Evolutionary conservation across 2,888 invertebrate species (phyloP).

Genomic region (Deladenus siricidicola): DNA sequence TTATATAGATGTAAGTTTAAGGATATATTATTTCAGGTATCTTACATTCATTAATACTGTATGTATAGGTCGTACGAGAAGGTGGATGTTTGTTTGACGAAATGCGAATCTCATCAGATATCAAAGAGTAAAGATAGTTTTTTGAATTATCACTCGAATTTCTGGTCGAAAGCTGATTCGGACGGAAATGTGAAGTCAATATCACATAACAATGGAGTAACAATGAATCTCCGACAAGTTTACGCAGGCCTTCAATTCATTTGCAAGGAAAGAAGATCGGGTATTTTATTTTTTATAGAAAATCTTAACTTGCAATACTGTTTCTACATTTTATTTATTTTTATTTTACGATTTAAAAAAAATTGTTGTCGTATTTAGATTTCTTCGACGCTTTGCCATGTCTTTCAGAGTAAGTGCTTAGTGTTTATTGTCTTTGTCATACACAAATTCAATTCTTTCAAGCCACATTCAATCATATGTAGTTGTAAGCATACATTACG

Average conservation of each 20-base stretch:
- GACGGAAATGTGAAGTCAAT: background rate
- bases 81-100: slow-evolving; percentile 28
- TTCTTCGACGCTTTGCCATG: slow-evolving; percentile 29
- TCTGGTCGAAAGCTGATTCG: background rate
- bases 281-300: too few relatives aligned
- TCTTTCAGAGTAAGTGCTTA: slow-evolving; percentile 26
- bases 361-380: slow-evolving; percentile 20
- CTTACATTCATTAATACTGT: slow-evolving; percentile 1
- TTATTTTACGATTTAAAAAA: too few relatives aligned
- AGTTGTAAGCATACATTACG: too few relatives aligned
- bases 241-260: slow-evolving; percentile 31
- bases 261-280: slow-evolving; percentile 29
- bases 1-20: too few relatives aligned
- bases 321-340: too few relatives aligned
- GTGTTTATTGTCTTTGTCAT: too few relatives aligned
- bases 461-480: too few relatives aligned
- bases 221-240: slow-evolving; percentile 23
- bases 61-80: slow-evolving; percentile 26
- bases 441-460: background rate
- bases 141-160: slow-evolving; percentile 1
- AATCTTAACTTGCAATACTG: too few relatives aligned
- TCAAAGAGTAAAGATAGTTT: background rate
- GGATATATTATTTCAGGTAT: background rate
- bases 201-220: slow-evolving; percentile 1
- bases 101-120: slow-evolving; percentile 22